Percentiles rank a stretch among this genome's conserved stretches.
Conservation (phyloP, 92 coral and sea anemone species). For the Phenganax marumi region DNA sequence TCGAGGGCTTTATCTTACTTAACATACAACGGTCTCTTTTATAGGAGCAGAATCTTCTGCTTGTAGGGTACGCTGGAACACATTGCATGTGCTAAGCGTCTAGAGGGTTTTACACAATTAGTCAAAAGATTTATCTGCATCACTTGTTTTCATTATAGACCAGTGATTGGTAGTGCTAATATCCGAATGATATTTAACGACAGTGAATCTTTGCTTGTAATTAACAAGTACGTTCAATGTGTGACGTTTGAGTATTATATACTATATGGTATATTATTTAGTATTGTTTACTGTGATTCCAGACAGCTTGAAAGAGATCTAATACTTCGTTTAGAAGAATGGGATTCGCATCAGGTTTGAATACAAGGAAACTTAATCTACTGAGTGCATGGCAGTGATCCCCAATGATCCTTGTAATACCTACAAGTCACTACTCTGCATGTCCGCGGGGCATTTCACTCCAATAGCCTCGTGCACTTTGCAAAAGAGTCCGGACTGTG, state of each 20-base stretch:
- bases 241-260: neutral
- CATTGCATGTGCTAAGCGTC: too few species aligned
- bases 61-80: too few species aligned
- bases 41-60: too few species aligned
- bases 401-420: too few species aligned
- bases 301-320: conserved; percentile 69
- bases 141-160: conserved; percentile 53
- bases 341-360: conserved; percentile 86
- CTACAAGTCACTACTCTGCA: too few species aligned
- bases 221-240: conserved; percentile 63
- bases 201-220: conserved; percentile 56
- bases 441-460: too few species aligned
- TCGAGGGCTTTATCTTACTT: too few species aligned
- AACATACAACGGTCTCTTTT: too few species aligned
- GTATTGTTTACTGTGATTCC: neutral
- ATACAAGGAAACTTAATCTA: neutral
- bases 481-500: too few species aligned
- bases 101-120: neutral
- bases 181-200: conserved; percentile 84
- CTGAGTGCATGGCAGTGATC: too few species aligned
- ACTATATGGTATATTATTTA: neutral
- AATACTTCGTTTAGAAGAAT: conserved; percentile 69
- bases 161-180: conserved; percentile 76
- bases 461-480: too few species aligned
- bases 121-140: neutral